These are phyloP conservation scores for Diarsia dahlii DNA, from an alignment of 2,888 invertebrate species.

Conservation along the genomic window DNA sequence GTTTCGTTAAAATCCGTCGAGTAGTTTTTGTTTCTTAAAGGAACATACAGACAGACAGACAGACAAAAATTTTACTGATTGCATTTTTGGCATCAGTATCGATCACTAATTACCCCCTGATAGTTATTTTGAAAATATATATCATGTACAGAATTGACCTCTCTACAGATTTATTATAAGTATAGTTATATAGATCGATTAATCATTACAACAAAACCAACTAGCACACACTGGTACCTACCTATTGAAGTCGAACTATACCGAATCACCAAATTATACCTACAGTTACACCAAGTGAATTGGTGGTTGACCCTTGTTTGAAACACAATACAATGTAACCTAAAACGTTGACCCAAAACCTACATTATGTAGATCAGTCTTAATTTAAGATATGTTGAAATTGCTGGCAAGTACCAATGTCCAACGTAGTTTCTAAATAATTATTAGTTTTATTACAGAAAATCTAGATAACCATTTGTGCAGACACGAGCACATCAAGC, in stretches of 20 bases:
- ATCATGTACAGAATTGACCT: too few species aligned
- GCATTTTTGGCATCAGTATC: too few species aligned
- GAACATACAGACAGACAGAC: too few species aligned
- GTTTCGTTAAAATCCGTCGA: too few species aligned
- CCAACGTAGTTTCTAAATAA: neutral
- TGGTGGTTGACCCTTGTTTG: constrained; percentile 35
- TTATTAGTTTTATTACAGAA: neutral
- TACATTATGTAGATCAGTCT: constrained; percentile 37
- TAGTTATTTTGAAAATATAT: too few species aligned
- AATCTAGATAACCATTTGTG: neutral
- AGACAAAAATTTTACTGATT: too few species aligned
- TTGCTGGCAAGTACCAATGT: neutral
- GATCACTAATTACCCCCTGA: too few species aligned
- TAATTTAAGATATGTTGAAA: constrained; percentile 33
- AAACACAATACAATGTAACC: constrained; percentile 47
- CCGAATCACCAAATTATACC: constrained; percentile 23
- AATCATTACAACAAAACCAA: constrained; percentile 3
- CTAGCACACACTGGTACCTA: neutral
- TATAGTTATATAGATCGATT: constrained; percentile 9
- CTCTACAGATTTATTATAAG: too few species aligned
- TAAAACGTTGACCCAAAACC: constrained; percentile 37
- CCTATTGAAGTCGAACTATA: neutral
- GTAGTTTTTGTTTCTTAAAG: too few species aligned
- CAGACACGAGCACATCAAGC: too few species aligned
- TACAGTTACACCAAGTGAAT: neutral